Percentiles rank a stretch among this genome's conserved stretches.
Conservation (phyloP, 2,113 vertebrate species). For the Leptosomus discolor region DNA sequence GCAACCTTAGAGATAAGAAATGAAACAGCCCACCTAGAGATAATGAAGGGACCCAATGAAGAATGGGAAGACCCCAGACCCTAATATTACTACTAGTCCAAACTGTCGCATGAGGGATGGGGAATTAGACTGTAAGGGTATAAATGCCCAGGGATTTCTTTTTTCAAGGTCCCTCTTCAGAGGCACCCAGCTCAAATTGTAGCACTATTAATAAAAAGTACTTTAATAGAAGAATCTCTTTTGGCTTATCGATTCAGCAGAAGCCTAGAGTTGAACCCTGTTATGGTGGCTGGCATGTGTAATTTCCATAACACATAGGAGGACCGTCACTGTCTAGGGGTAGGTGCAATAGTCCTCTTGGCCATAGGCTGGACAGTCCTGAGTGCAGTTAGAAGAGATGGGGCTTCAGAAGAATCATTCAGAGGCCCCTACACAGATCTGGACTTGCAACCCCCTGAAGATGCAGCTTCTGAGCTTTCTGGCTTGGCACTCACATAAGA, state of each 20-base stretch:
- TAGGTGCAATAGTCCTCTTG: neutral
- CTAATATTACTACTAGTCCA: neutral
- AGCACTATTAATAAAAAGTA: neutral
- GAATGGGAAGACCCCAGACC: neutral
- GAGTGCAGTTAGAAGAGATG: neutral
- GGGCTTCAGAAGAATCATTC: neutral
- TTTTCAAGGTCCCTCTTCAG: neutral
- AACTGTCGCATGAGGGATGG: neutral
- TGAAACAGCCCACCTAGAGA: neutral
- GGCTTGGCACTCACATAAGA: neutral
- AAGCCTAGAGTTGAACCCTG: rapidly evolving
- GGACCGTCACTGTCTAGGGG: neutral
- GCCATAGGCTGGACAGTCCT: neutral
- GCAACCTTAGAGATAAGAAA: neutral
- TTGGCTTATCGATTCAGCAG: neutral
- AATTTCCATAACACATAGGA: neutral
- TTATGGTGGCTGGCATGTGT: neutral
- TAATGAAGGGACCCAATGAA: neutral
- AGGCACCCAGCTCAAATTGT: neutral
- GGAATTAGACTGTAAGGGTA: neutral
- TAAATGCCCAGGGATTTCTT: rapidly evolving
- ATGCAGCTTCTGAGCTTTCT: neutral
- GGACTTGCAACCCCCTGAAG: neutral
- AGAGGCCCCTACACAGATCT: neutral
- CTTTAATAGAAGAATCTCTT: neutral